Base-by-base conservation (phyloP, 2,113 vertebrate genomes). In the Menura novaehollandiae region DNA sequence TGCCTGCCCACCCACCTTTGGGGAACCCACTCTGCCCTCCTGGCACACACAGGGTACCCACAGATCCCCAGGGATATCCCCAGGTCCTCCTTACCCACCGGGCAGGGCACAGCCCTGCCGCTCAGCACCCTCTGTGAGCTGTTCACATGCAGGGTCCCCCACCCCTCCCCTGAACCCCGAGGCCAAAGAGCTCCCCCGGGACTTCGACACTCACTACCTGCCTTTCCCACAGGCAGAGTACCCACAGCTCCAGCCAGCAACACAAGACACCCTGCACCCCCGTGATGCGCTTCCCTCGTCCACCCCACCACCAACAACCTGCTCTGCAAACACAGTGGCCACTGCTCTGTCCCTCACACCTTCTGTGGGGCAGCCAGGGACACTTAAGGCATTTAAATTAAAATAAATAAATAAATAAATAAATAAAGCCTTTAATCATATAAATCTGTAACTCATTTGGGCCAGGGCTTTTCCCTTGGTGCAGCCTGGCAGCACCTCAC, bases 241-340 rank as follows among this genome's bases (percentile, higher is more conserved):
- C 41, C 51, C 33, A 0, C 6, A 13, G 66, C 27, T 75, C 15
- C 76, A 68, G 60, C 15, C 6, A 1, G 32, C 8, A 13, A 43
- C 77, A 72, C 23, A n/a, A 21, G 11, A 60, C 37, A 56, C 19
- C 32, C 43, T 1, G 0, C 0, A 0, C 13, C 53, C 49, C 59
- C 7, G 3, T 0, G 33, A 7, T 3, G 27, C 24, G 71, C 47
- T 46, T 62, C 26, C 30, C 21, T 46, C 0, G 0, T 5, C 35
- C 67, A 39, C 67, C 22, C 17, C 52, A 30, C 27, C 30, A 43
- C 13, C 49, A 28, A 37, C 35, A 55, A 10, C 32, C 37, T 30
- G 33, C 69, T 35, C 64, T 49, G 67, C 60, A 44, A 80, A 18
- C 47, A 24, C 39, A 32, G 12, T 0, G 1, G 23, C 51, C 17